Evolutionary conservation across 2,113 vertebrate genomes (phyloP), one percentile per base, ranked within the genome.

Genomic region (Casuarius casuarius): DNA sequence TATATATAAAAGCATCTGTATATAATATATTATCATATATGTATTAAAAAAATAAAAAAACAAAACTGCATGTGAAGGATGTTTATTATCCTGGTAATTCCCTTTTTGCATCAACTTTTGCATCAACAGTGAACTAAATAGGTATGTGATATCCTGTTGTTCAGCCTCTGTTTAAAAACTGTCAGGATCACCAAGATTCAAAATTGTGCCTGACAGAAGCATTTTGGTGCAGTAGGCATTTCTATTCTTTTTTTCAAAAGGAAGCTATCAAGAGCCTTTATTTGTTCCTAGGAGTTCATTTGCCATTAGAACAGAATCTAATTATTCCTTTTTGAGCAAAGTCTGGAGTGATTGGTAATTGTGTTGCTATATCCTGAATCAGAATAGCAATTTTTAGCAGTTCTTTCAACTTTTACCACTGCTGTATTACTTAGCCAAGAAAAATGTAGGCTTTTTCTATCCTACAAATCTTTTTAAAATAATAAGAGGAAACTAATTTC

Each of bases 391-490:
- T 73, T 89, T 91, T 84, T 87, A 84, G 38, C 40, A 26, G 10
- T 87, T 12, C 5, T 67, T 93, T 78, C 3, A 59, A 3, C 20
- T 91, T 91, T 83, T 80, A 80, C 63, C 0, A 1, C n/a, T 89
- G 12, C 31, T 56, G 20, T 81, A 82, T 20, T 46, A 7, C 25
- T 9, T 44, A 84, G 91, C 78, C 84, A 94, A 95, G 73, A 87
- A 89, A 92, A 76, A 78, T n/a, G 44, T 73, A 58, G n/a, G 6
- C 14, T 78, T 92, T 88, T 77, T 52, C 79, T 14, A 91, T 85
- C 62, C 88, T 89, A 33, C 20, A 76, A 29, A 84, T 92, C 52
- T 72, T 91, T 74, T 91, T 40, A 66, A 86, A 96, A 90, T 85
- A 86, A 2, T 46, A 91, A 68, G 44, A 70, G 49, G 16, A 70